phyloP scores from a whole-genome alignment of 2,797 vertebrate genomes.

The Mormyrops attenuatus region DNA sequence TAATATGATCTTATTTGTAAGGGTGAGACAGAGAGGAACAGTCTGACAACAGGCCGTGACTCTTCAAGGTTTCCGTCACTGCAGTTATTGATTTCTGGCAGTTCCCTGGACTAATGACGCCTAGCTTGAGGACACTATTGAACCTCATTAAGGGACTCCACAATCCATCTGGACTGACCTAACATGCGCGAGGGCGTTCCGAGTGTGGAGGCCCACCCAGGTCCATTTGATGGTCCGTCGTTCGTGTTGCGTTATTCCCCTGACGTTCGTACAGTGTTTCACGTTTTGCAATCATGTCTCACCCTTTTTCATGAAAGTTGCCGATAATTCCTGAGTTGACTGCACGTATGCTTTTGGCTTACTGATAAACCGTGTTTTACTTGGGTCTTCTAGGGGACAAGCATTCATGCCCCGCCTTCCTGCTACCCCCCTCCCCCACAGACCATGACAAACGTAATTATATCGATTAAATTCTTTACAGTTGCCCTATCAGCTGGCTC shows the following conservation, averaged over 20 bases:
- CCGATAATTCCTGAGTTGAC: neutral
- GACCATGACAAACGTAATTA: neutral
- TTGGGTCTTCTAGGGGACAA: neutral
- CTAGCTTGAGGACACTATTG: conserved; percentile 7
- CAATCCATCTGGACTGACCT: conserved; percentile 1
- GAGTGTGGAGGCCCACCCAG: neutral
- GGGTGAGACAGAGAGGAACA: neutral
- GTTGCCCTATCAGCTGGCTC: neutral
- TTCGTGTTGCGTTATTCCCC: neutral
- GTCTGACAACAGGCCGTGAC: neutral
- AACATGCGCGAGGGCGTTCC: neutral
- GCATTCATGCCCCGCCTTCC: neutral
- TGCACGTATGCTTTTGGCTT: neutral
- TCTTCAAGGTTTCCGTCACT: neutral
- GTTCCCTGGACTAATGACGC: conserved; percentile 10
- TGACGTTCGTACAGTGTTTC: neutral
- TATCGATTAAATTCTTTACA: neutral
- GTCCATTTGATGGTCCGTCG: neutral
- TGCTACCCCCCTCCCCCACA: neutral
- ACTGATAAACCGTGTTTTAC: neutral
- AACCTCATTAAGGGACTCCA: conserved; percentile 5
- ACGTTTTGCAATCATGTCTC: neutral
- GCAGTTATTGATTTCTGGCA: neutral
- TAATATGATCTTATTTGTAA: neutral
- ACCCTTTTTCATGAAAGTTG: neutral